A percentile compares a stretch with the other conserved stretches of the same genome.
These are phyloP conservation scores for Craseonycteris thonglongyai DNA, from an alignment of 2,113 vertebrate genomes.

Conservation along the genomic window DNA sequence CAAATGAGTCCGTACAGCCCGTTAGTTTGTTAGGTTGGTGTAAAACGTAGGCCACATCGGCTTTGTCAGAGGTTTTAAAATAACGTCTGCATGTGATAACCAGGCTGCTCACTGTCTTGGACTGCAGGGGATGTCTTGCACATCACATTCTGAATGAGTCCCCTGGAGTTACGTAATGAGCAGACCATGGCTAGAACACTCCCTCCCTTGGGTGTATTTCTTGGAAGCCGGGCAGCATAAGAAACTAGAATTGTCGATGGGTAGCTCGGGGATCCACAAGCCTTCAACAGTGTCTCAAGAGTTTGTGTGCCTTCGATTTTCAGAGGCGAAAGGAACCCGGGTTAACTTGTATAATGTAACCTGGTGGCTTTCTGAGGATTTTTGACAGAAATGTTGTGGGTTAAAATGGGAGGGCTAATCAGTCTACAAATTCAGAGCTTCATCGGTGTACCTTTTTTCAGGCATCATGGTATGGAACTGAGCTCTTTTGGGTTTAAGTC, in stretches of 20 bases:
- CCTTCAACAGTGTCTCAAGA: not conserved
- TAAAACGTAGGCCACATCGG: not conserved
- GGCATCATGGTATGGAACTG: not conserved
- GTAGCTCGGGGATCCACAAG: not conserved
- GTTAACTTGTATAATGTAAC: not conserved
- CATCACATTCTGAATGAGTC: not conserved
- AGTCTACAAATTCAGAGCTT: too few species aligned
- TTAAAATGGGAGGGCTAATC: not conserved
- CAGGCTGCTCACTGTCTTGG: not conserved
- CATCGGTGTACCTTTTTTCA: not conserved
- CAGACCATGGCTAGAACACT: not conserved
- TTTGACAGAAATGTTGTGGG: not conserved
- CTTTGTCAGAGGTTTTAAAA: not conserved
- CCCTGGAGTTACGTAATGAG: fast-evolving
- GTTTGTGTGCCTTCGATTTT: not conserved
- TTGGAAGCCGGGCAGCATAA: not conserved
- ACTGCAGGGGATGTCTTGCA: not conserved
- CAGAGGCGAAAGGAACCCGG: not conserved
- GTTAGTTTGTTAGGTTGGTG: not conserved
- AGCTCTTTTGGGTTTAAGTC: not conserved
- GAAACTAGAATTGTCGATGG: not conserved
- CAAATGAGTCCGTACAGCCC: not conserved
- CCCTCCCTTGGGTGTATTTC: not conserved
- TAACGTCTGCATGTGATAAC: not conserved
- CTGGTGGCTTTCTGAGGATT: constrained; percentile 5